A percentile compares a stretch with the other conserved stretches of the same genome.
Evolutionary conservation across 53 echinoderm and acorn worm species (phyloP).

Genomic region (Patiria pectinifera): DNA sequence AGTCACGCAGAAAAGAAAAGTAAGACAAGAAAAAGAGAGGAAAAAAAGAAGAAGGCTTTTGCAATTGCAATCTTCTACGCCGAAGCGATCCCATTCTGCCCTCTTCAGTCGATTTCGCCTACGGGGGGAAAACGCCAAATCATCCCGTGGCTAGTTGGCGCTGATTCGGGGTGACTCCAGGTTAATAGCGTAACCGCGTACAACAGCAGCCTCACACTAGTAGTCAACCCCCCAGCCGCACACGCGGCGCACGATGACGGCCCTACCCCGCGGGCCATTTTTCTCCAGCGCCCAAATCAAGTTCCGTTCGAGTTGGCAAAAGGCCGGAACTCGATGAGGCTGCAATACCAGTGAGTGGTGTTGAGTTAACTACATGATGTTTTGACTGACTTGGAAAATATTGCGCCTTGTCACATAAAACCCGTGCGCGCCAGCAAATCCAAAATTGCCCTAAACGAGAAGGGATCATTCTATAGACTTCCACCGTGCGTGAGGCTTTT

Average conservation of each 20-base stretch:
- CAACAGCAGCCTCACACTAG: background rate
- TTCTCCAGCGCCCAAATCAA: constrained; percentile 2
- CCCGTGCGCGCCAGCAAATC: background rate
- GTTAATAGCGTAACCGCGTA: constrained; percentile 17
- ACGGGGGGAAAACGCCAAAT: background rate
- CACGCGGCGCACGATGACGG: background rate
- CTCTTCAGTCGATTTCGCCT: background rate
- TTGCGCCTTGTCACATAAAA: constrained; percentile 8
- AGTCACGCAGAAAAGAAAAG: background rate
- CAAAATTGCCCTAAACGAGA: background rate
- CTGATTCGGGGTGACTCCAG: constrained; percentile 15
- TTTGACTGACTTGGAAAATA: constrained; percentile 26
- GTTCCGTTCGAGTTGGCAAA: constrained; percentile 41
- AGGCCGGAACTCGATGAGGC: constrained; percentile 22
- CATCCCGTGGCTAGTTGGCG: background rate
- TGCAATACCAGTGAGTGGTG: constrained; percentile 13
- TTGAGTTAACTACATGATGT: constrained; percentile 36
- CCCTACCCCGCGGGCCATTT: background rate
- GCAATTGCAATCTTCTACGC: constrained; percentile 22
- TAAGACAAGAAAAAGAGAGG: background rate
- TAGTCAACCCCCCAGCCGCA: background rate
- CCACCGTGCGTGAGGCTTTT: too few species aligned
- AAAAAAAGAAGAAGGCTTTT: background rate
- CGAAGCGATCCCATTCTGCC: background rate
- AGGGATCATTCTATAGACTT: too few species aligned